phyloP scores from a whole-genome alignment of 1,140 invertebrate genomes.

The Aphaenogaster floridana region DNA sequence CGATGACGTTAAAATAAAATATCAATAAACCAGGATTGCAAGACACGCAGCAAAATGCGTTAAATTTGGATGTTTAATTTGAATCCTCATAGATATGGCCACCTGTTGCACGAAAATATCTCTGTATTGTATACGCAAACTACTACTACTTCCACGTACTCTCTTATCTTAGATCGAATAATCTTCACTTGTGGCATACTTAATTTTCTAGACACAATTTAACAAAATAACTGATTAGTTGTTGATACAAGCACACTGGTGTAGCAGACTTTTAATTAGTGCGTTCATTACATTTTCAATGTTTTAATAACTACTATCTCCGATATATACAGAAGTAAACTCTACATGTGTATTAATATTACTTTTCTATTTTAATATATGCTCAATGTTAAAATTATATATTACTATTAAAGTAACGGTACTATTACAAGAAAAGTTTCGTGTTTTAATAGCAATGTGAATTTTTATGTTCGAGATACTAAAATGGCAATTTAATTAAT shows the following conservation, averaged over 20 bases:
- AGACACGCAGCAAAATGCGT: background rate
- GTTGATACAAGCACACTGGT: background rate
- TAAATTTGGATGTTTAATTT: slow-evolving; percentile 49
- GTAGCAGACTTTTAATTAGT: background rate
- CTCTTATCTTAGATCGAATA: slow-evolving; percentile 38
- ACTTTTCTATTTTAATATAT: background rate
- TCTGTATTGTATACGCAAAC: slow-evolving; percentile 61
- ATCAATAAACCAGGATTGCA: background rate
- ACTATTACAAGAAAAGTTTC: background rate
- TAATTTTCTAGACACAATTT: background rate
- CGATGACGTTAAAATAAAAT: background rate
- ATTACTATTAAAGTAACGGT: background rate
- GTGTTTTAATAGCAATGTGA: background rate
- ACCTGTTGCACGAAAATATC: slow-evolving; percentile 74
- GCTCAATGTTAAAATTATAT: background rate
- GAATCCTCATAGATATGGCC: slow-evolving; percentile 61
- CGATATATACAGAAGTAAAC: background rate
- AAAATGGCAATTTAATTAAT: background rate
- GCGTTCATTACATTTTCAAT: background rate
- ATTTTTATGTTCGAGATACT: background rate
- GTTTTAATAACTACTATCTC: background rate
- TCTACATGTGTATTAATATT: background rate
- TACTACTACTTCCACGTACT: slow-evolving; percentile 24
- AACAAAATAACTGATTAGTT: background rate
- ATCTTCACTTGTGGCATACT: background rate